Percentiles rank a stretch among this genome's conserved stretches.
phyloP scores from a whole-genome alignment of 2,797 vertebrate species.

The Gadopsis bispinosus region DNA sequence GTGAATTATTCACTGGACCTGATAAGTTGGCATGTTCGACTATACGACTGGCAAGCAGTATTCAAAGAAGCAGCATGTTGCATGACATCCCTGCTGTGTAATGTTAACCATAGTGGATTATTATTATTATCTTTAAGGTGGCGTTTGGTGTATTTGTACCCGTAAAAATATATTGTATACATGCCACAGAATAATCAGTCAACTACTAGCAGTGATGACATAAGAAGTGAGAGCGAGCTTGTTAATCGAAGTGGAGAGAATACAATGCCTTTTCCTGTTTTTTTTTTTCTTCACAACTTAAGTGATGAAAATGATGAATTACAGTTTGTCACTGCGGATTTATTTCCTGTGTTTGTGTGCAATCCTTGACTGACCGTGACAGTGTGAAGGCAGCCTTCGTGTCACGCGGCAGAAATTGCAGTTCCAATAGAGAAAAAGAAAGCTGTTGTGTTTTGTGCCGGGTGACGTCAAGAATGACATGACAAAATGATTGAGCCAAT shows the following conservation, averaged over 20 bases:
- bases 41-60: conserved; percentile 47
- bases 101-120: conserved; percentile 42
- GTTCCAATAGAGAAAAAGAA: conserved; percentile 35
- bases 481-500: conserved; percentile 83
- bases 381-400: conserved; percentile 63
- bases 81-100: conserved; percentile 47
- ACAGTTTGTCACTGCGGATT: conserved; percentile 64
- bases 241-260: conserved; percentile 44
- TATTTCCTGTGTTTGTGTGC: conserved; percentile 70
- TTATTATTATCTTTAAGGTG: conserved; percentile 39
- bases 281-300: conserved; percentile 50
- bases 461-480: conserved; percentile 78
- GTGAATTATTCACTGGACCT: conserved; percentile 77
- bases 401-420: conserved; percentile 53
- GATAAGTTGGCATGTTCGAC: conserved; percentile 70
- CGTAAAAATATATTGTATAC: conserved; percentile 28
- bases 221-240: conserved; percentile 53
- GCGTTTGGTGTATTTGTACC: conserved; percentile 35
- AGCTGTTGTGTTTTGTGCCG: conserved; percentile 46
- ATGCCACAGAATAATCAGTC: conserved; percentile 27
- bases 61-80: conserved; percentile 59
- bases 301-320: conserved; percentile 68
- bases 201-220: conserved; percentile 37
- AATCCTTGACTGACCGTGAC: conserved; percentile 59
- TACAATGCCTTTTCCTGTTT: conserved; percentile 47